phyloP scores from a whole-genome alignment of 2,797 vertebrate genomes.

The Balearica regulorum region DNA sequence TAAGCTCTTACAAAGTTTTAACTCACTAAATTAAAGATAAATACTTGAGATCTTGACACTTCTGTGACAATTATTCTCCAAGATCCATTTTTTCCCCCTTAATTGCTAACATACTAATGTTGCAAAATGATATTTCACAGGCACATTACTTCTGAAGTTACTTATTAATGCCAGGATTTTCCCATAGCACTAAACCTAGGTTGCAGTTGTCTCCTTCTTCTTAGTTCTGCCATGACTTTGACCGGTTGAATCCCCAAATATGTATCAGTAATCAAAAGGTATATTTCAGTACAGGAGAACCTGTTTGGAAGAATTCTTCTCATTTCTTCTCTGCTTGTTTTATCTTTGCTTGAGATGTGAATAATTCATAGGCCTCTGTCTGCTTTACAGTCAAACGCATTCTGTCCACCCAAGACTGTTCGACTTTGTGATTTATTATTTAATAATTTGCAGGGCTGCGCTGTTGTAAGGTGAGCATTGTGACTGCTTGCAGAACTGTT shows the following conservation, averaged over 20 bases:
- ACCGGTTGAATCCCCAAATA: constrained; percentile 68
- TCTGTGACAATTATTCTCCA: neutral
- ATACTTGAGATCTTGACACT: neutral
- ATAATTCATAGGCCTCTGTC: constrained; percentile 87
- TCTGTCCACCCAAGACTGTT: constrained; percentile 85
- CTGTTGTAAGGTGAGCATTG: constrained; percentile 83
- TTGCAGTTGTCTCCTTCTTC: constrained; percentile 60
- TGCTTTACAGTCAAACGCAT: constrained; percentile 86
- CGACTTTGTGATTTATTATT: constrained; percentile 93
- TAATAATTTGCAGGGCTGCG: constrained; percentile 86
- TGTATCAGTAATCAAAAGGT: constrained; percentile 77
- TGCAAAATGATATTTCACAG: constrained; percentile 71
- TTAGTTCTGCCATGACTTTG: constrained; percentile 69
- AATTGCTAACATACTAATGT: constrained; percentile 66
- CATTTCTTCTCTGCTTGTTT: constrained; percentile 82
- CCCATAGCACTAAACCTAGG: constrained; percentile 70
- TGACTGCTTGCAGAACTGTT: constrained; percentile 85
- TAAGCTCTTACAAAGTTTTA: neutral
- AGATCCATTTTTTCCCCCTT: neutral
- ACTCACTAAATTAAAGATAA: constrained; percentile 18
- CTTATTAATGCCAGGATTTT: constrained; percentile 82
- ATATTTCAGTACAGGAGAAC: constrained; percentile 77
- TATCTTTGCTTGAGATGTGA: constrained; percentile 84
- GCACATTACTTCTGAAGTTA: constrained; percentile 75
- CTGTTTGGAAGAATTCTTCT: constrained; percentile 81